phyloP scores from a whole-genome alignment of 64 coral and sea anemone species.

The Pachyseris speciosa region DNA sequence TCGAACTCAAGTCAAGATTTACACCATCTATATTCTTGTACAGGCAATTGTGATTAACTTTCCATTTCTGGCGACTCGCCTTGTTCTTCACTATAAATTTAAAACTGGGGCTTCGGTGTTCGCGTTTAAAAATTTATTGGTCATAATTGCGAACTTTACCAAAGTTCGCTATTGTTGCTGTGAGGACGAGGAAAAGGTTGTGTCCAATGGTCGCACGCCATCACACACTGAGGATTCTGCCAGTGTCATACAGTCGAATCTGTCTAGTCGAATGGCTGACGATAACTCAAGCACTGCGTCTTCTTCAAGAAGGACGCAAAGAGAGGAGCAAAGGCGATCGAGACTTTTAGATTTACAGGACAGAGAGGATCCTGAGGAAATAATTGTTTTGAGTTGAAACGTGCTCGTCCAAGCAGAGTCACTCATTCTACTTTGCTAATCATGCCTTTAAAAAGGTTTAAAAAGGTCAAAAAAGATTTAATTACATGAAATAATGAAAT shows the following conservation, averaged over 20 bases:
- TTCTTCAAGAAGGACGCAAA: background rate
- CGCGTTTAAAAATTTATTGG: conserved; percentile 34
- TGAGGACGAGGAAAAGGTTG: background rate
- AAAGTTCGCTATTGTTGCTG: conserved; percentile 7
- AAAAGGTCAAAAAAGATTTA: background rate
- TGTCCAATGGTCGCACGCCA: background rate
- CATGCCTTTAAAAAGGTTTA: conserved; percentile 3
- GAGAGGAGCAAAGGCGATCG: background rate
- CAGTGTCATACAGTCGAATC: conserved; percentile 11
- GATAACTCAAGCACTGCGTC: conserved; percentile 18
- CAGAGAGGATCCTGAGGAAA: conserved; percentile 14
- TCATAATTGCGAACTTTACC: conserved; percentile 2
- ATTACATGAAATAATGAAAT: background rate
- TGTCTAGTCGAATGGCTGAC: background rate
- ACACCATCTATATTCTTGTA: background rate
- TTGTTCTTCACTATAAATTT: conserved; percentile 42
- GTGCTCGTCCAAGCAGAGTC: too few relatives aligned
- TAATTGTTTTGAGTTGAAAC: conserved; percentile 28
- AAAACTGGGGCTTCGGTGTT: conserved; percentile 26
- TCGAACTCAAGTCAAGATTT: background rate
- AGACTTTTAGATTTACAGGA: conserved; percentile 18
- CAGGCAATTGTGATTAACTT: conserved; percentile 10
- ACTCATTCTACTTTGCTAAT: background rate
- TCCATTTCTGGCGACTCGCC: conserved; percentile 22
- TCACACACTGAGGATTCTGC: conserved; percentile 14